These are phyloP conservation scores for Hyphantria cunea DNA, from an alignment of 1,140 invertebrate species.

Conservation along the genomic window DNA sequence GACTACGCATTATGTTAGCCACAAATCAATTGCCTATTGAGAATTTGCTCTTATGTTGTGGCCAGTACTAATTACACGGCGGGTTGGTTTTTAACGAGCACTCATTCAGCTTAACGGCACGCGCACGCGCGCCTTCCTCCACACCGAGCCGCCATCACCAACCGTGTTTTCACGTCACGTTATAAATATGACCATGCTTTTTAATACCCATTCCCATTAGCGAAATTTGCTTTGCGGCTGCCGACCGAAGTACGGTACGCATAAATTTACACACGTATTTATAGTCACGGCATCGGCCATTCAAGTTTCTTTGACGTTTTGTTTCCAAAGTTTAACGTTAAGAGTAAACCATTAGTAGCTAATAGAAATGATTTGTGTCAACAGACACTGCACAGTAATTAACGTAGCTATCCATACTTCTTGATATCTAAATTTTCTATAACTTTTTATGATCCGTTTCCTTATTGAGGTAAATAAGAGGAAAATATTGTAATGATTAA, in stretches of 20 bases:
- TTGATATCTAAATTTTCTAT: neutral
- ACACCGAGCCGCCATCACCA: conserved; percentile 23
- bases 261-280: conserved; percentile 20
- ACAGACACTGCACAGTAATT: conserved; percentile 5
- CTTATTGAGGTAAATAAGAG: neutral
- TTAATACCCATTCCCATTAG: conserved; percentile 27
- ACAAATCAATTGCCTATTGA: neutral
- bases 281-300: conserved; percentile 15
- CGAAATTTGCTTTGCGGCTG: conserved; percentile 23
- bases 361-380: neutral
- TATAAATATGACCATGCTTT: conserved; percentile 32
- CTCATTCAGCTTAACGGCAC: conserved; percentile 65
- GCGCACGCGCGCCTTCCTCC: conserved; percentile 52
- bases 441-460: neutral
- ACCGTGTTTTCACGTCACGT: conserved; percentile 25
- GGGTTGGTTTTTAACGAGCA: conserved; percentile 71
- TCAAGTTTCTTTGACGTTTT: conserved; percentile 18
- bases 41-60: conserved; percentile 33
- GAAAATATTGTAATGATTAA: no score
- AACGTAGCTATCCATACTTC: neutral
- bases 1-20: neutral
- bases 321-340: neutral
- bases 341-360: neutral
- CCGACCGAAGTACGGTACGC: conserved; percentile 21
- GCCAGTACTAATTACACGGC: conserved; percentile 68